These are phyloP conservation scores for Papilio glaucus DNA, from an alignment of 1,140 invertebrate species.

Conservation along the genomic window DNA sequence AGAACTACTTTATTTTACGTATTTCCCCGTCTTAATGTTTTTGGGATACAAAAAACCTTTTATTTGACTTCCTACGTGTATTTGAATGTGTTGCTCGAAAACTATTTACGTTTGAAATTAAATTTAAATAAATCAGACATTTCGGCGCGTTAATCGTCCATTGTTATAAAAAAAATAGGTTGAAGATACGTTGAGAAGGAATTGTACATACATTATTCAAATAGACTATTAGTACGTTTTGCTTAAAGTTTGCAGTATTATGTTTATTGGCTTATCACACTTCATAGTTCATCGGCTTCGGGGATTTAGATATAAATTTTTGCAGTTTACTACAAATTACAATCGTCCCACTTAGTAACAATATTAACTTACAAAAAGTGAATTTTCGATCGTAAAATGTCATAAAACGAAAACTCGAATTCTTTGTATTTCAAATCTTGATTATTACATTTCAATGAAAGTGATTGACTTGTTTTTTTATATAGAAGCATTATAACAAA, in stretches of 20 bases:
- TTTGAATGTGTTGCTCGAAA: not conserved
- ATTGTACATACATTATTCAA: not conserved
- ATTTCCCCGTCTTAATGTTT: not conserved
- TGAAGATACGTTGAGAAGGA: not conserved
- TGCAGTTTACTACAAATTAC: not conserved
- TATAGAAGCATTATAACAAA: not conserved
- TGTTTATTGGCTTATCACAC: slow-evolving; percentile 12
- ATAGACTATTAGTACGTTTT: not conserved
- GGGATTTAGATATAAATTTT: not conserved
- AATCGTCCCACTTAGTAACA: not conserved
- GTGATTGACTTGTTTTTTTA: too few species aligned
- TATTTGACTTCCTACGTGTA: not conserved
- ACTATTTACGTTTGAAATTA: not conserved
- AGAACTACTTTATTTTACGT: not conserved
- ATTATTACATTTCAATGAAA: too few species aligned
- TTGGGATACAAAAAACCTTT: slow-evolving; percentile 8
- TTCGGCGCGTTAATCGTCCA: not conserved
- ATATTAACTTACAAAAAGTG: too few species aligned
- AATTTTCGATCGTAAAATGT: too few species aligned
- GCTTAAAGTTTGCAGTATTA: not conserved
- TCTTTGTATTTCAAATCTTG: too few species aligned
- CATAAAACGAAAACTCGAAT: too few species aligned
- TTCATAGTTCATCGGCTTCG: not conserved
- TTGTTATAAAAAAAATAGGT: not conserved
- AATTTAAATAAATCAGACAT: slow-evolving; percentile 10